Conservation (phyloP, 2,113 vertebrate genomes). For the Perognathus longimembris region DNA sequence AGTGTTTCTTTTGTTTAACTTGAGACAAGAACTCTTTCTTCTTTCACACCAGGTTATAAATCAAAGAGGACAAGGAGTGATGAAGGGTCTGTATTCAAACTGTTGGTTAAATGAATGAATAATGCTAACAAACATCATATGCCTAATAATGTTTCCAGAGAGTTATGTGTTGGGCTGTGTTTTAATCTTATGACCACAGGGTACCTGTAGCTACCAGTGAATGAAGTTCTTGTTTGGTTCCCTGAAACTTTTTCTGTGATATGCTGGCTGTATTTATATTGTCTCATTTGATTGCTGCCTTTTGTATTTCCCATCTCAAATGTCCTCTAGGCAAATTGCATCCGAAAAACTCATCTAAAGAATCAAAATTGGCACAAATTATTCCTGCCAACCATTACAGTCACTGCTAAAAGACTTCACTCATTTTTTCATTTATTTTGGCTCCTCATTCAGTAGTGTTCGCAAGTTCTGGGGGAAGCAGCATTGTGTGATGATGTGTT, state of each 20-base stretch:
- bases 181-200: not conserved
- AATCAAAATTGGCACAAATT: slow-evolving; percentile 3
- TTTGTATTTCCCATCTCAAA: not conserved
- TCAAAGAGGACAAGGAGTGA: not conserved
- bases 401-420: not conserved
- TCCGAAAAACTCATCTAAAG: slow-evolving; percentile 28
- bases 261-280: not conserved
- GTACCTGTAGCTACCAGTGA: not conserved
- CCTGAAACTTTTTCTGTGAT: not conserved
- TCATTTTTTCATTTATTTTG: not conserved
- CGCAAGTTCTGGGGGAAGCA: slow-evolving; percentile 25
- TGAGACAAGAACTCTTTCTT: not conserved
- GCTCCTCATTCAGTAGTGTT: not conserved
- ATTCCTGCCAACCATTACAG: not conserved
- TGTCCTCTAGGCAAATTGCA: slow-evolving; percentile 19
- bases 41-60: not conserved
- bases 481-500: not conserved
- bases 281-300: not conserved
- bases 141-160: not conserved
- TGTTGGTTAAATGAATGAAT: not conserved
- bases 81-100: not conserved
- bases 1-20: not conserved
- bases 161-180: not conserved
- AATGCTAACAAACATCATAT: not conserved
- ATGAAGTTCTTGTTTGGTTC: not conserved